Base-by-base conservation (phyloP, 2,888 invertebrate species). In the Andrena marginata region DNA sequence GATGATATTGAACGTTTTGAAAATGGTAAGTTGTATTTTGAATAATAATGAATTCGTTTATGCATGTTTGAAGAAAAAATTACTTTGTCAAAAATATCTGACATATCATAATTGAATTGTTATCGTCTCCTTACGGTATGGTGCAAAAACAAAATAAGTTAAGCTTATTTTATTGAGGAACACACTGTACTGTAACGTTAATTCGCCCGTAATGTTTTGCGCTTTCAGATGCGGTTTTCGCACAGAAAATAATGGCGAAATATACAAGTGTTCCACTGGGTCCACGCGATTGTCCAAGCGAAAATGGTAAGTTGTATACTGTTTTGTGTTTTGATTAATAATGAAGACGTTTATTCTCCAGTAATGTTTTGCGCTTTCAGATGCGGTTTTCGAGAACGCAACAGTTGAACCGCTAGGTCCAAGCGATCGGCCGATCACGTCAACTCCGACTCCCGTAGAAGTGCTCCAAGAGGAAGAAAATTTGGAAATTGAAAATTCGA, bases 341-440 rank as follows among this genome's bases (percentile, higher is more conserved):
- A 49, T 49, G 8, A 49, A 49, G 6, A 49, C n/a, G 49, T 49
- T 49, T n/a, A 49, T 49, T 49, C 16, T n/a, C 51, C 20, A 51
- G 51, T 51, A 20, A 51, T 51, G 51, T 51, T n/a, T n/a, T n/a
- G n/a, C 20, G 51, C 51, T 51, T 51, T 51, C 51, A 51, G 51
- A 2, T 51, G 51, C 20, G n/a, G 51, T 51, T 51, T 35, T 35
- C 35, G 35, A 35, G 10, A 35, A 10, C 35, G 10, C 35, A 35
- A 35, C 10, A 35, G 7, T 35, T 35, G 35, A 35, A 35, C 10
- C 35, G 10, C 35, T 0, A 10, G 35, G 10, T 35, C 35, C 35
- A 35, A 35, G 35, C 35, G 35, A 35, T 35, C 2, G 2, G 35
- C 10, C 35, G 10, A 35, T 35, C 35, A 2, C 35, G 2, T 10